These are phyloP conservation scores for Ladona fulva DNA, from an alignment of 1,140 invertebrate genomes.

Conservation along the genomic window DNA sequence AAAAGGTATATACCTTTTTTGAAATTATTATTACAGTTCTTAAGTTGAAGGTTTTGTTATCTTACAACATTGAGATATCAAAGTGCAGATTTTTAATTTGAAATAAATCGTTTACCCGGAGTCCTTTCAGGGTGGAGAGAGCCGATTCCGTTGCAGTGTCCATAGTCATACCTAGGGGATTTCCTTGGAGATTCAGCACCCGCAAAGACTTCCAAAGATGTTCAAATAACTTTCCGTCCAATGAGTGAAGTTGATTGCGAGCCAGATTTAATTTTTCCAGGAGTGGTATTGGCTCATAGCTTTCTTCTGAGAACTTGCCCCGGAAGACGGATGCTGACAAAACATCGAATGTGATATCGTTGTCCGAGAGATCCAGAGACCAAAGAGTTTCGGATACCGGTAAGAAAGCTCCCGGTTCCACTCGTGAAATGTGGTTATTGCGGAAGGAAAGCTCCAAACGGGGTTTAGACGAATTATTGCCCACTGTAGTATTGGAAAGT, in stretches of 20 bases:
- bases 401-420: neutral
- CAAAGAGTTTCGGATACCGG: neutral
- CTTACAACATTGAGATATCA: too few species aligned
- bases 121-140: neutral
- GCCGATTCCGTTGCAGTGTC: neutral
- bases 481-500: too few species aligned
- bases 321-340: neutral
- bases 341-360: neutral
- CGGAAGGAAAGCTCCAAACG: neutral
- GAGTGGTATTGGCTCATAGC: neutral
- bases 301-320: neutral
- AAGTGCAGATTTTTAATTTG: too few species aligned
- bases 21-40: too few species aligned
- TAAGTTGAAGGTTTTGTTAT: too few species aligned
- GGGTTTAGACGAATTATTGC: too few species aligned
- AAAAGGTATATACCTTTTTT: too few species aligned
- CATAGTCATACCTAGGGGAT: neutral
- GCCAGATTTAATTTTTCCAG: neutral
- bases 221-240: neutral
- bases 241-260: neutral
- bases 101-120: neutral
- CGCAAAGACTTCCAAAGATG: neutral
- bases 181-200: neutral
- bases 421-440: neutral
- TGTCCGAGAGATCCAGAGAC: neutral